A percentile compares a stretch with the other conserved stretches of the same genome.
These are phyloP conservation scores for Drosophila subquinaria DNA, from an alignment of 2,888 invertebrate species.

Conservation along the genomic window DNA sequence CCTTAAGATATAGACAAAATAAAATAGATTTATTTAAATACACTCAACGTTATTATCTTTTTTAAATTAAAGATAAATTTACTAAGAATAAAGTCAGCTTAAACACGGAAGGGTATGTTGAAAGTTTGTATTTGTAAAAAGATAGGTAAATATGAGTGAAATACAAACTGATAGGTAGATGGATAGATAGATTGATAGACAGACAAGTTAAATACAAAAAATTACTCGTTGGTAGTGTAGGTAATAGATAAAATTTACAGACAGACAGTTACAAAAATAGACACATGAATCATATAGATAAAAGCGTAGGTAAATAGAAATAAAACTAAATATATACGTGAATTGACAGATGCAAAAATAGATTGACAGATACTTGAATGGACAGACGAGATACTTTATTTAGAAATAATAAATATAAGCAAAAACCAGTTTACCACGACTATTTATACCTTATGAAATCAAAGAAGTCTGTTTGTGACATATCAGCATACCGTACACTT, in stretches of 20 bases:
- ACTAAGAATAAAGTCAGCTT: not conserved
- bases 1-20: not conserved
- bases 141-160: not conserved
- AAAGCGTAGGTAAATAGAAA: not conserved
- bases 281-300: too few species aligned
- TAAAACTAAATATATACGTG: not conserved
- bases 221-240: not conserved
- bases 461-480: not conserved
- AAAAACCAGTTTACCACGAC: not conserved
- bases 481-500: slow-evolving; percentile 7
- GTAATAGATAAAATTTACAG: too few species aligned
- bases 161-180: not conserved
- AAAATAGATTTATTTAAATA: not conserved
- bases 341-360: not conserved
- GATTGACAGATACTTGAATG: not conserved
- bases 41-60: not conserved
- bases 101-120: not conserved
- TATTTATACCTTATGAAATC: too few species aligned
- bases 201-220: not conserved
- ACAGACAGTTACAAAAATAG: too few species aligned
- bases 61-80: not conserved
- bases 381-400: not conserved
- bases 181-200: not conserved
- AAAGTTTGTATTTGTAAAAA: not conserved
- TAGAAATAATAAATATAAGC: not conserved